Evolutionary conservation across 2,888 invertebrate species (phyloP).

Genomic region (Gari tellinella): DNA sequence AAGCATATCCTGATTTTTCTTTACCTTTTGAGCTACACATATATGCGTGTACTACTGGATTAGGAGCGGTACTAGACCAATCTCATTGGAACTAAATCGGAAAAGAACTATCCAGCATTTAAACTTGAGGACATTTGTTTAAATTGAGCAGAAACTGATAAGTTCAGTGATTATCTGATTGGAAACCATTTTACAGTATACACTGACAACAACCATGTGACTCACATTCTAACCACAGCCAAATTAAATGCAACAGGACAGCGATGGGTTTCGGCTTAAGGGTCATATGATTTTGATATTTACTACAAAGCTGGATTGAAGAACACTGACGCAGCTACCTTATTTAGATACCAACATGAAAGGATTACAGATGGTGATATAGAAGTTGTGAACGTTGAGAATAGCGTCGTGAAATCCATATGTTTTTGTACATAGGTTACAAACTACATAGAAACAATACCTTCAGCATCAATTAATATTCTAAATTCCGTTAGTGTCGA

Average conservation of each 20-base stretch:
- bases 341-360: conserved; percentile 20
- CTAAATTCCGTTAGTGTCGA: too few species aligned
- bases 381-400: not conserved
- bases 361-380: not conserved
- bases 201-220: too few species aligned
- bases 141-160: too few species aligned
- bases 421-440: not conserved
- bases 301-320: conserved; percentile 9
- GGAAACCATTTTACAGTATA: too few species aligned
- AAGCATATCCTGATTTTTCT: conserved; percentile 21
- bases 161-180: too few species aligned
- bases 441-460: conserved; percentile 13
- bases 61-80: too few species aligned
- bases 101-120: too few species aligned
- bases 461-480: not conserved
- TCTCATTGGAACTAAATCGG: too few species aligned
- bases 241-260: conserved; percentile 30
- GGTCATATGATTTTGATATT: conserved; percentile 18
- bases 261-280: conserved; percentile 24
- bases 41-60: not conserved
- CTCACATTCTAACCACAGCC: too few species aligned
- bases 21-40: conserved; percentile 35
- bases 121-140: too few species aligned
- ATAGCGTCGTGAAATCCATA: conserved; percentile 11
- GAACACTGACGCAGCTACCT: conserved; percentile 18